A percentile compares a stretch with the other conserved stretches of the same genome.
Conservation (phyloP, 2,888 invertebrate species). For the Drosophila nr. perissopoda region DNA sequence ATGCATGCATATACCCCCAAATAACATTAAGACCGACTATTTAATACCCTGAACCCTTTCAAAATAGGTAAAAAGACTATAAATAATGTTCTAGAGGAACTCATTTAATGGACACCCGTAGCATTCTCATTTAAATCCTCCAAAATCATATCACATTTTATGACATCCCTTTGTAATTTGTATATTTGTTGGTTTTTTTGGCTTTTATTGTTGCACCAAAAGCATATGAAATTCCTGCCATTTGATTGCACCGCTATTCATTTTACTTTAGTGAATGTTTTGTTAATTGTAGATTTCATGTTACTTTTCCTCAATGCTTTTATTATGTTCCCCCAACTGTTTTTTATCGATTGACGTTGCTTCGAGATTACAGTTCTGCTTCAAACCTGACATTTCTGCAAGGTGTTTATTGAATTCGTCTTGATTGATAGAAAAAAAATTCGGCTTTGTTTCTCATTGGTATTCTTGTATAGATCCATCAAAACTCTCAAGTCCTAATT, state of each 20-base stretch:
- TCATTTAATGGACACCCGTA: no score
- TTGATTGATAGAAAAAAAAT: no score
- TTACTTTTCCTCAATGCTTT: neutral
- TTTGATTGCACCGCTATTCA: no score
- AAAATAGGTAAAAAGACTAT: neutral
- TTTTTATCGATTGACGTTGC: neutral
- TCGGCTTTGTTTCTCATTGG: neutral
- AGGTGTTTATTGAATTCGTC: no score
- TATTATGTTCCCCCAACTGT: neutral
- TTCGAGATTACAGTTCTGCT: neutral
- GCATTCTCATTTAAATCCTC: no score
- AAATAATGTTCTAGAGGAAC: no score
- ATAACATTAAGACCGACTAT: neutral
- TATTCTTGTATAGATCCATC: neutral
- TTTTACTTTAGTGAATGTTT: neutral
- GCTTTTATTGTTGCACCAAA: neutral
- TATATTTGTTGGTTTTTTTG: neutral
- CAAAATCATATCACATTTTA: no score
- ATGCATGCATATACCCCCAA: neutral
- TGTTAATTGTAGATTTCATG: neutral
- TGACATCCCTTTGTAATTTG: neutral
- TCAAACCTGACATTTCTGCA: neutral
- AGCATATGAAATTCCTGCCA: no score
- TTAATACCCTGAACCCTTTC: neutral
- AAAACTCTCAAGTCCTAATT: no score